phyloP scores from a whole-genome alignment of 2,797 vertebrate genomes.

The Arctocebus calabarensis region DNA sequence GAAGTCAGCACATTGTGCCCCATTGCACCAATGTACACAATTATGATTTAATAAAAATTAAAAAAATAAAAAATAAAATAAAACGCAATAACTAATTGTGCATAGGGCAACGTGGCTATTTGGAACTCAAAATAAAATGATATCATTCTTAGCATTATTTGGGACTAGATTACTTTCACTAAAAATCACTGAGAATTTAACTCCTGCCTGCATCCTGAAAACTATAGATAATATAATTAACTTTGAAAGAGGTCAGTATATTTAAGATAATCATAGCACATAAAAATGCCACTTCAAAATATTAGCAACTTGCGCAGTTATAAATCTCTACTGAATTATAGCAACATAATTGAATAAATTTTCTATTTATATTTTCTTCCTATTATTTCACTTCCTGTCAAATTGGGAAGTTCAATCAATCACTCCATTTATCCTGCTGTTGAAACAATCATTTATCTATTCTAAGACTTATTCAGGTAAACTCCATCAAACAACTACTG shows the following conservation, averaged over 20 bases:
- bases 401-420: background rate
- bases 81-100: background rate
- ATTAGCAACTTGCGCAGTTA: background rate
- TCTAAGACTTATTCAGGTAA: background rate
- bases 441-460: background rate
- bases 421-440: background rate
- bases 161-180: background rate
- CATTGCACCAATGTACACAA: no score
- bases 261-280: background rate
- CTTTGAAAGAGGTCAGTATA: background rate
- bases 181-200: constrained; percentile 1
- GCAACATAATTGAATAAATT: background rate
- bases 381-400: background rate
- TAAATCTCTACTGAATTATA: background rate
- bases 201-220: background rate
- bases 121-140: background rate
- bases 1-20: no score
- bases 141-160: background rate
- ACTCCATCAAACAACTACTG: background rate
- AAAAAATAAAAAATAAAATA: no score
- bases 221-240: background rate
- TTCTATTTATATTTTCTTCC: background rate
- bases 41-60: no score
- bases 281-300: background rate
- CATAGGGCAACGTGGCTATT: background rate